Evolutionary conservation across 1,140 invertebrate species (phyloP), one percentile per base, ranked within the genome.

Genomic region (Globodera rostochiensis): DNA sequence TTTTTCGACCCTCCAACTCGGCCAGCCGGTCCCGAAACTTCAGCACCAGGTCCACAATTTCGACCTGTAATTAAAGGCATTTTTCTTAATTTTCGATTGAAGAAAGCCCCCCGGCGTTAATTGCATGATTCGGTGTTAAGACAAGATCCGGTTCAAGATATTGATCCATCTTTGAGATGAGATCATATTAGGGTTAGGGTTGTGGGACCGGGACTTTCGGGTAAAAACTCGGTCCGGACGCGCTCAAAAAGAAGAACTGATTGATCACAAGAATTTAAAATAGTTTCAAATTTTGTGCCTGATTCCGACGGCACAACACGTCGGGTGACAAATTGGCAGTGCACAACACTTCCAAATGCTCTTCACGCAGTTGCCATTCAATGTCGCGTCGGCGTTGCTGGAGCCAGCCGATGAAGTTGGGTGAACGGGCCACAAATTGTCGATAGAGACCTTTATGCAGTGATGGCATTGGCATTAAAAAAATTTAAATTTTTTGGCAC

Each of bases 321-420:
- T 84, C 79, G 50, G 82, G 57, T 67, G 84, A 80, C n/a, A 89
- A 78, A 77, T 89, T 86, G 6, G 87, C 75, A 9, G 73, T 80
- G 74, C 87, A 89, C 9, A 89, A 74, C 4, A 89, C 74, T 50
- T 89, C 88, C 9, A 89, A 74, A 75, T 90, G 84, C 69, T 80
- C 77, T 13, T 74, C 25, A 46, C 81, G 81, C 9, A 89, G 78
- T 66, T 89, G 86, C 13, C 69, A 57, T 21, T 88, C 83, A 13
- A 89, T 83, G 46, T 89, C 88, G 36, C 80, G 57, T 67, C 69
- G 76, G 8, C 84, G 82, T 25, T 74, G 73, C 57, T 74, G 80
- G 47, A 90, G 82, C 88, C 88, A 89, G 6, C 80, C 85, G n/a
- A 83, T 74, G 64, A 89, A 89, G 69, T 89, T 90, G 7, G 89